Conservation (phyloP, 2,888 invertebrate genomes). For the Mylabris sibirica region DNA sequence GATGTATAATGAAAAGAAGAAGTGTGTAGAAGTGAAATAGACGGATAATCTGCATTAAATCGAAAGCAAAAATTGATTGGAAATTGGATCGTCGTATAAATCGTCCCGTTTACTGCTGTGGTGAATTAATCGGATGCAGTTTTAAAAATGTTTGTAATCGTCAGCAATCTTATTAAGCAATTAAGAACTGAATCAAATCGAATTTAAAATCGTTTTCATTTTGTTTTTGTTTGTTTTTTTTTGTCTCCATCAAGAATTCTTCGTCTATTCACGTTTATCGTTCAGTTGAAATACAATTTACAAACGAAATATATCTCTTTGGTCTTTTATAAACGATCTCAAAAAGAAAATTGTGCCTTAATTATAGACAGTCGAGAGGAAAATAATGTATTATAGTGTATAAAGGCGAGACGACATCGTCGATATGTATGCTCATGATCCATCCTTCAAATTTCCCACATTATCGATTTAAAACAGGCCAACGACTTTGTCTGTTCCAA, state of each 20-base stretch:
- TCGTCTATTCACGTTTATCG: neutral
- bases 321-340: neutral
- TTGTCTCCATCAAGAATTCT: too few relatives aligned
- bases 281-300: neutral
- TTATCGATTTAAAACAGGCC: slow-evolving; percentile 10
- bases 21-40: neutral
- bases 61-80: slow-evolving; percentile 9
- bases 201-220: slow-evolving; percentile 15
- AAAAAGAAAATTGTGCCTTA: neutral
- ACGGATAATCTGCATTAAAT: slow-evolving; percentile 5
- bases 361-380: neutral
- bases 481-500: slow-evolving; percentile 7
- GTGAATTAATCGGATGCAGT: neutral
- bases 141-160: slow-evolving; percentile 18
- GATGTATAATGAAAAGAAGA: neutral
- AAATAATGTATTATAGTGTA: neutral
- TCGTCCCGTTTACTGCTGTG: neutral
- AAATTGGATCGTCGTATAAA: slow-evolving; percentile 18
- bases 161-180: slow-evolving; percentile 24
- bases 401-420: neutral
- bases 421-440: slow-evolving; percentile 8
- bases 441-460: slow-evolving; percentile 10
- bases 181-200: slow-evolving; percentile 15
- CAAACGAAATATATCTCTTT: neutral
- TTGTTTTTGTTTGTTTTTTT: too few relatives aligned